phyloP scores from a whole-genome alignment of 2,113 vertebrate genomes.

The Tragelaphus scriptus region DNA sequence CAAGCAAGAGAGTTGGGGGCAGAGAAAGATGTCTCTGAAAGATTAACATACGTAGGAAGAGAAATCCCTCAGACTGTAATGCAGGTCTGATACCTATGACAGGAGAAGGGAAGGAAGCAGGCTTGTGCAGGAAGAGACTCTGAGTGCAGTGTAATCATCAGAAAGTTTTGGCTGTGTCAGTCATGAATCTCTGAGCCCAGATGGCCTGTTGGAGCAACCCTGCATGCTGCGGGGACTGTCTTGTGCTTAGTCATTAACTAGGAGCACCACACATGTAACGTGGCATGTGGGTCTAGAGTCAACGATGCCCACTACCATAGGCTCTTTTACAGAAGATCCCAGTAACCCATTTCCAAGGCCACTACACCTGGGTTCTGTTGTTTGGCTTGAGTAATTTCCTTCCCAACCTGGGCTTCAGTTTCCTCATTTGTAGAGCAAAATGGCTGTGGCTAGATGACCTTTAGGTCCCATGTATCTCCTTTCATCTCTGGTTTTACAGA shows the following conservation, averaged over 20 bases:
- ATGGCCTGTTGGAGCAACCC: background rate
- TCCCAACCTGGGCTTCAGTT: background rate
- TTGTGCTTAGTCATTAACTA: background rate
- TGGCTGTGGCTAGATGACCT: background rate
- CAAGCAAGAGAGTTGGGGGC: background rate
- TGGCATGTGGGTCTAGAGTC: background rate
- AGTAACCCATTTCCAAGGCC: background rate
- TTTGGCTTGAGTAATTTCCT: background rate
- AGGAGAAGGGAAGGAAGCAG: background rate
- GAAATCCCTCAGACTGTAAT: background rate
- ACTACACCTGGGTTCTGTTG: background rate
- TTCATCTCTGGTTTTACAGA: background rate
- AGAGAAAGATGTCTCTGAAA: background rate
- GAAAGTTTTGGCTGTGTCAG: background rate
- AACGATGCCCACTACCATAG: background rate
- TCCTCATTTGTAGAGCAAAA: background rate
- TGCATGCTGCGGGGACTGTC: background rate
- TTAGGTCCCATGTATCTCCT: background rate
- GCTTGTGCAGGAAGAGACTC: background rate
- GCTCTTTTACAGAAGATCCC: background rate
- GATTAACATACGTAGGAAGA: background rate
- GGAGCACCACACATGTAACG: accelerated
- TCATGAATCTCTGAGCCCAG: background rate
- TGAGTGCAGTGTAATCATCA: background rate
- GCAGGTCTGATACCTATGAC: background rate